Conservation (phyloP, 2,797 vertebrate genomes). For the Denticeps clupeoides region DNA sequence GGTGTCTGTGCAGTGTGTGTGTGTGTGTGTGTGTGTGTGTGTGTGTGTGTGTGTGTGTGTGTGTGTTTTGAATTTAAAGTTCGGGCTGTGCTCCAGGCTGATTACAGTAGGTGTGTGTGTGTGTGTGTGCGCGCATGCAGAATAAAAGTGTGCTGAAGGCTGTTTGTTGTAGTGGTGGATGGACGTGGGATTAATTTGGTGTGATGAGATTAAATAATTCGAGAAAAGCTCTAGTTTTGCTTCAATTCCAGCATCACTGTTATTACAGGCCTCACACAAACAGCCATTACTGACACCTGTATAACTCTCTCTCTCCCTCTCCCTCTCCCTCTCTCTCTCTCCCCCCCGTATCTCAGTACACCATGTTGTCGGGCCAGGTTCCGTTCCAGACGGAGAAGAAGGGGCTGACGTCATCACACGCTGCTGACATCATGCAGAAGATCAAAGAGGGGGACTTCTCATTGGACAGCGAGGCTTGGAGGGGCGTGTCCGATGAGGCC, state of each 20-base stretch:
- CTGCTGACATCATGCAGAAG: constrained; percentile 84
- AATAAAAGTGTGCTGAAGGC: too few species aligned
- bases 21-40: constrained; percentile 13
- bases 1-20: constrained; percentile 4
- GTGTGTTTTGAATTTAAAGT: background rate
- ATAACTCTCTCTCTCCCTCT: too few species aligned
- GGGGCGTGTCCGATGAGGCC: constrained; percentile 78
- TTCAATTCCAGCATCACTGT: too few species aligned
- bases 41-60: background rate
- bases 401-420: constrained; percentile 71
- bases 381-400: constrained; percentile 75
- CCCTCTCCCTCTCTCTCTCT: too few species aligned
- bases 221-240: too few species aligned
- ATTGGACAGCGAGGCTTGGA: constrained; percentile 80
- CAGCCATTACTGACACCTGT: too few species aligned
- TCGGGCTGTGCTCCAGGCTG: too few species aligned
- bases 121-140: too few species aligned
- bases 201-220: background rate
- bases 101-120: too few species aligned
- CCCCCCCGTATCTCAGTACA: constrained; percentile 75
- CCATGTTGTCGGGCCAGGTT: constrained; percentile 88
- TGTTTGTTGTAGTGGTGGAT: too few species aligned
- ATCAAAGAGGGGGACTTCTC: constrained; percentile 87
- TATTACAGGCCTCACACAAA: too few species aligned
- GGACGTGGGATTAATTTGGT: too few species aligned